These are phyloP conservation scores for Lycaon pictus DNA, from an alignment of 2,113 vertebrate species.

Conservation along the genomic window DNA sequence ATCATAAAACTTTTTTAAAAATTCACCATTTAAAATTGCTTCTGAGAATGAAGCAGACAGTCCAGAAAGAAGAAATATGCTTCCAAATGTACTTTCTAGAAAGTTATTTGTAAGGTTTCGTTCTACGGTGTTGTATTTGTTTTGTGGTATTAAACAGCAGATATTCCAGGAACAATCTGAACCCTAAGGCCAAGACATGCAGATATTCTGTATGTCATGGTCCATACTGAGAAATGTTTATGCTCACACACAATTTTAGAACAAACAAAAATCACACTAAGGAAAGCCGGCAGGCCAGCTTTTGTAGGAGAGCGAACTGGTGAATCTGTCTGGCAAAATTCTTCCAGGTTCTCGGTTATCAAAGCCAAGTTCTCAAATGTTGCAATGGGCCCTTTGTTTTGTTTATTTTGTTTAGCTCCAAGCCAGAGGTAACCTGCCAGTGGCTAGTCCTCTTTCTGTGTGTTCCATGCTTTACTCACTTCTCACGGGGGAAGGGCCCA, in stretches of 20 bases:
- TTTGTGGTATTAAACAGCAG: not conserved
- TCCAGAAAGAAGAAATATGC: not conserved
- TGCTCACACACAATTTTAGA: not conserved
- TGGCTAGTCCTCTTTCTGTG: not conserved
- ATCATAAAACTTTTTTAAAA: not conserved
- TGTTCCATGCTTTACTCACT: rapidly evolving
- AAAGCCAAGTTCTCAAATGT: not conserved
- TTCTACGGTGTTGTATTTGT: not conserved
- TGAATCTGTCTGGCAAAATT: not conserved
- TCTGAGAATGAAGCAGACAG: not conserved
- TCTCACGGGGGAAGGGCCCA: not conserved
- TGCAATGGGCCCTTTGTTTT: not conserved
- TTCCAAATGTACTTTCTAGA: constrained; percentile 23
- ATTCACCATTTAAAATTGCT: not conserved
- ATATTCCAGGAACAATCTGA: not conserved
- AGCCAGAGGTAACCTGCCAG: not conserved
- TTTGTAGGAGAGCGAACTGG: not conserved
- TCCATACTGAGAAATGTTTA: not conserved
- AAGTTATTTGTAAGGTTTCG: not conserved
- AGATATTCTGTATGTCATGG: not conserved
- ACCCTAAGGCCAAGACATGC: not conserved
- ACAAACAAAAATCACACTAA: not conserved
- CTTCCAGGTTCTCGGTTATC: not conserved
- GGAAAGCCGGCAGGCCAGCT: not conserved
- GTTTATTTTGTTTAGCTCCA: not conserved